These are phyloP conservation scores for Colaptes auratus DNA, from an alignment of 2,113 vertebrate genomes.

Conservation along the genomic window DNA sequence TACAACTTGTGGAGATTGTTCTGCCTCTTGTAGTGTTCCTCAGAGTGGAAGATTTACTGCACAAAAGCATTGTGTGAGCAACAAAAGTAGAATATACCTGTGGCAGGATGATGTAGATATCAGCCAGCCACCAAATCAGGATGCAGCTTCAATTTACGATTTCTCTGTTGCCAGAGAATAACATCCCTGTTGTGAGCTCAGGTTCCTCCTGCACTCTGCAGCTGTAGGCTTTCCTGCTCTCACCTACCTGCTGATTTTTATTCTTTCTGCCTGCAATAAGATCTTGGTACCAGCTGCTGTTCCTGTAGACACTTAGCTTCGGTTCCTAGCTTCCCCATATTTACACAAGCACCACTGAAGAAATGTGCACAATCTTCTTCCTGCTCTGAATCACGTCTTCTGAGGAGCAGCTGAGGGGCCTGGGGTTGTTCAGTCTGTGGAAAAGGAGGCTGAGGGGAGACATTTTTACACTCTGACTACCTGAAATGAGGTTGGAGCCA, in stretches of 20 bases:
- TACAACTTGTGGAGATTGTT: not conserved
- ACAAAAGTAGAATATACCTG: not conserved
- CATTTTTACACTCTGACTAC: no score
- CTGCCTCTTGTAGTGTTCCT: not conserved
- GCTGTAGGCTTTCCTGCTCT: not conserved
- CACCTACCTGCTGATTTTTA: not conserved
- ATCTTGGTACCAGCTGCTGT: not conserved
- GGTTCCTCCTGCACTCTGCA: not conserved
- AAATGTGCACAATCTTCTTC: not conserved
- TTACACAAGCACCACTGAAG: fast-evolving
- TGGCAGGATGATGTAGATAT: not conserved
- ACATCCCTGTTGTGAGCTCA: not conserved
- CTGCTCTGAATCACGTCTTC: not conserved
- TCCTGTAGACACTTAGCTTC: not conserved
- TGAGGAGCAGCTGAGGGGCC: no score
- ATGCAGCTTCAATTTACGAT: not conserved
- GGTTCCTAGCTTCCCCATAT: not conserved
- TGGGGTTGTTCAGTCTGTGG: no score
- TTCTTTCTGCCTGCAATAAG: not conserved
- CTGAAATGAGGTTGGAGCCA: no score
- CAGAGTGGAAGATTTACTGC: not conserved
- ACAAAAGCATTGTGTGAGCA: not conserved
- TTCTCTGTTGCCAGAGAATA: not conserved
- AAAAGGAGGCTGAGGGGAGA: no score
- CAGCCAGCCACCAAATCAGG: not conserved